Percentiles rank a stretch among this genome's conserved stretches.
Conservation (phyloP, 2,113 vertebrate species). For the Setophaga coronata region DNA sequence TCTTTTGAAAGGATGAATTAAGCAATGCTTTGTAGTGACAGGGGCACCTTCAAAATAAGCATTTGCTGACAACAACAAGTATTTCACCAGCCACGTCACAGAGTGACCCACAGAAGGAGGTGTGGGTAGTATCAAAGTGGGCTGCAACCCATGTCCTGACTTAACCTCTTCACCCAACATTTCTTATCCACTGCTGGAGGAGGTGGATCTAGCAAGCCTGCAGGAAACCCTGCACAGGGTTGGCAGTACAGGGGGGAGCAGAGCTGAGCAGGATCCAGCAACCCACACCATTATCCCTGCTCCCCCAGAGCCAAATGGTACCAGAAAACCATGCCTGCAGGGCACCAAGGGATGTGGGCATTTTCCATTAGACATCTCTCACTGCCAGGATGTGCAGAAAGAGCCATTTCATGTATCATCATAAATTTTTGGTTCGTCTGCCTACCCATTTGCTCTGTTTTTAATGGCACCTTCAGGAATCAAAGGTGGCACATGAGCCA, state of each 20-base stretch:
- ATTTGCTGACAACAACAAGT: not conserved
- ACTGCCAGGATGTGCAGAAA: not conserved
- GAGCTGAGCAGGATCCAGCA: not conserved
- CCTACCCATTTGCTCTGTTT: not conserved
- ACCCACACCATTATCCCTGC: fast-evolving
- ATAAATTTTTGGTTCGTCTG: not conserved
- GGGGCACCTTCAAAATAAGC: not conserved
- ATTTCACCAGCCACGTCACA: not conserved
- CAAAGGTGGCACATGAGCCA: not conserved
- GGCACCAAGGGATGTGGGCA: too few relatives aligned
- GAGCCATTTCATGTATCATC: not conserved
- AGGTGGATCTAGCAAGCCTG: not conserved
- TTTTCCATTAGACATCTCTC: not conserved
- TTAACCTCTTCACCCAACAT: not conserved
- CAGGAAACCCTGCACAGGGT: not conserved
- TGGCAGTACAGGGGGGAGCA: not conserved
- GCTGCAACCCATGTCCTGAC: fast-evolving
- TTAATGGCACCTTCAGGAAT: not conserved
- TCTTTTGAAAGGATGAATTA: not conserved
- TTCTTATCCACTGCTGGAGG: not conserved
- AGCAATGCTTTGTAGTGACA: not conserved
- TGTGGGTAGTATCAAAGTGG: not conserved
- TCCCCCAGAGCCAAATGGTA: not conserved
- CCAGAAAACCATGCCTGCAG: not conserved
- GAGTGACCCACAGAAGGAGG: not conserved